These are phyloP conservation scores for Alauda arvensis DNA, from an alignment of 2,797 vertebrate genomes.

Conservation along the genomic window DNA sequence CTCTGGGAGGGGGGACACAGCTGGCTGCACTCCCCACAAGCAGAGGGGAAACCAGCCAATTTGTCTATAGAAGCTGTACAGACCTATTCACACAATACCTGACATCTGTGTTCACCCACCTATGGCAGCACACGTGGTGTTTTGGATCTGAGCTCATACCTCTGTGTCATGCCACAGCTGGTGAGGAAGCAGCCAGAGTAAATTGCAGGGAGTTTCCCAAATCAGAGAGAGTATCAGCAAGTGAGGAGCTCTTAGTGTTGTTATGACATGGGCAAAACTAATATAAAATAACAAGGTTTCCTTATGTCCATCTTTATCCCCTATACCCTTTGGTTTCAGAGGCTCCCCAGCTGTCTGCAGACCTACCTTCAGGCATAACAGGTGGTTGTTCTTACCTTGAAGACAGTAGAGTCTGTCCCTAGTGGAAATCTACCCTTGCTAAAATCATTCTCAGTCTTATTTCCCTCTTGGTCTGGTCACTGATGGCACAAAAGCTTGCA, in stretches of 20 bases:
- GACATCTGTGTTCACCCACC: accelerated
- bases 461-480: background rate
- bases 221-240: background rate
- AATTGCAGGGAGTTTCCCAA: background rate
- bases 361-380: background rate
- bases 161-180: background rate
- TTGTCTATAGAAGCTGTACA: background rate
- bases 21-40: background rate
- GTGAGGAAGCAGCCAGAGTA: background rate
- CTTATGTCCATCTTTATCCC: background rate
- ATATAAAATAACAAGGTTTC: background rate
- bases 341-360: background rate
- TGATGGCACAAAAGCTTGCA: background rate
- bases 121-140: accelerated
- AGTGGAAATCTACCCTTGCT: background rate
- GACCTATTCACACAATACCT: background rate
- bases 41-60: accelerated
- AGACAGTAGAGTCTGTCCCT: background rate
- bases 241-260: background rate
- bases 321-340: background rate
- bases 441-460: background rate
- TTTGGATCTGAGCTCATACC: background rate
- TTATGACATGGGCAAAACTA: background rate
- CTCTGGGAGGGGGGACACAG: background rate
- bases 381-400: background rate